Base-by-base conservation (phyloP, 2,797 vertebrate species). In the Diceros bicornis region DNA sequence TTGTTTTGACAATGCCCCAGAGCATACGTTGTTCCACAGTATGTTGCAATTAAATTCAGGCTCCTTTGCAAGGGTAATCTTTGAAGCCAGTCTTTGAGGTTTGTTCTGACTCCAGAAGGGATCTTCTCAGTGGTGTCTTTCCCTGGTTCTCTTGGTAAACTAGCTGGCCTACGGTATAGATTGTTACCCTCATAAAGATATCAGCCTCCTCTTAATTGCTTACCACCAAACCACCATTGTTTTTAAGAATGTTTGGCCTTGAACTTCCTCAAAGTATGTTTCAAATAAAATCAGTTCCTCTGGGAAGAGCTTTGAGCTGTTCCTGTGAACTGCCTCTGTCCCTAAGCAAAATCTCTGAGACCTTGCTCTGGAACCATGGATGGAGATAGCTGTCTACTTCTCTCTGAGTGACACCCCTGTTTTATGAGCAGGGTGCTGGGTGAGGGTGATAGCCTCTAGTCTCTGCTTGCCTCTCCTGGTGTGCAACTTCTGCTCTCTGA, bases 211-310 rank as follows among this genome's bases (percentile, higher is more conserved):
- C 72, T 71, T 47, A 85, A 25, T 25, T 59, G 29, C 11, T 50
- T 52, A 61, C 59, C 13, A 69, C 41, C 20, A 66, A 90, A 50
- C 25, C 20, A 41, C 62, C 57, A n/a, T 21, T 50, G 64, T 50
- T 90, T 89, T 41, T 41, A 29, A 50, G 32, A 79, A 20, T 50
- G 16, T 18, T 68, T 37, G 32, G 14, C 7, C 16, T 85, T 71
- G 21, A 86, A 86, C 11, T 90, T 66, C 37, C 13, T 18, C 29
- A 29, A 14, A 20, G 29, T 79, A 6, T 72, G 9, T 41, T 79
- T 91, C 25, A 91, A 86, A 52, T 91, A 79, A 91, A 91, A 44
- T 79, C 34, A 72, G 20, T 44, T 91, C 14, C 44, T 62, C 64
- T 77, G 12, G 27, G 55, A 41, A 72, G 74, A 55, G 16, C 57